These are phyloP conservation scores for Callopanchax toddi DNA, from an alignment of 2,113 vertebrate species.

Conservation along the genomic window DNA sequence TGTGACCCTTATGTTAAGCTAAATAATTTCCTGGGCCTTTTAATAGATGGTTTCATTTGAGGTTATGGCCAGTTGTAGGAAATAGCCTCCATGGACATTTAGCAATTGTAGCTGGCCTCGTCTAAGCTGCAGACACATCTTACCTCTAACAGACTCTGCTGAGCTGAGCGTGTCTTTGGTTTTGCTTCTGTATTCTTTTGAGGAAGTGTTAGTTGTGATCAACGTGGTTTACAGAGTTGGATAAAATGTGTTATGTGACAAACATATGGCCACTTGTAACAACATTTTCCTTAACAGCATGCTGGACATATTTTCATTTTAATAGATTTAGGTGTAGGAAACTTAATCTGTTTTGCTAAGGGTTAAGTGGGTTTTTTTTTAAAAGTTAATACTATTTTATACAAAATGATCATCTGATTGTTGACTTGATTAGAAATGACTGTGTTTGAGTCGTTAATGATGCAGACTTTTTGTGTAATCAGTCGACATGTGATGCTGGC, in stretches of 20 bases:
- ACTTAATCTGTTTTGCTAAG: neutral
- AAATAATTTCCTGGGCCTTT: constrained; percentile 70
- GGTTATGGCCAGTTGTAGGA: constrained; percentile 56
- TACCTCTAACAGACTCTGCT: constrained; percentile 40
- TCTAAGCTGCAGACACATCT: constrained; percentile 22
- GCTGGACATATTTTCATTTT: neutral
- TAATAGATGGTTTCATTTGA: constrained; percentile 59
- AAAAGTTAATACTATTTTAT: constrained; percentile 11
- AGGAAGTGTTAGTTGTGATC: constrained; percentile 64
- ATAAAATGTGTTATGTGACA: constrained; percentile 42
- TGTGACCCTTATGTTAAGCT: constrained; percentile 68
- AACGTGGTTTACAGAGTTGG: constrained; percentile 29
- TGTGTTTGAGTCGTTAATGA: constrained; percentile 49
- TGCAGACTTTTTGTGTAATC: constrained; percentile 39
- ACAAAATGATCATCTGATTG: constrained; percentile 15
- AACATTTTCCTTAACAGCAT: constrained; percentile 6
- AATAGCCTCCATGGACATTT: constrained; percentile 33
- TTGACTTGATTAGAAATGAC: constrained; percentile 30
- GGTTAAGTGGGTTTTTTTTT: constrained; percentile 15
- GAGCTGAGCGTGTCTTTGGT: constrained; percentile 52
- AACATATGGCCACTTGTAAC: constrained; percentile 19
- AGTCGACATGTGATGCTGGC: constrained; percentile 37
- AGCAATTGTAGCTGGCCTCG: constrained; percentile 21
- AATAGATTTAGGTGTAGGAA: neutral
- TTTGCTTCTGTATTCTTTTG: constrained; percentile 73